Percentiles rank a stretch among this genome's conserved stretches.
These are phyloP conservation scores for Yponomeuta evonymella DNA, from an alignment of 2,888 invertebrate species.

Conservation along the genomic window DNA sequence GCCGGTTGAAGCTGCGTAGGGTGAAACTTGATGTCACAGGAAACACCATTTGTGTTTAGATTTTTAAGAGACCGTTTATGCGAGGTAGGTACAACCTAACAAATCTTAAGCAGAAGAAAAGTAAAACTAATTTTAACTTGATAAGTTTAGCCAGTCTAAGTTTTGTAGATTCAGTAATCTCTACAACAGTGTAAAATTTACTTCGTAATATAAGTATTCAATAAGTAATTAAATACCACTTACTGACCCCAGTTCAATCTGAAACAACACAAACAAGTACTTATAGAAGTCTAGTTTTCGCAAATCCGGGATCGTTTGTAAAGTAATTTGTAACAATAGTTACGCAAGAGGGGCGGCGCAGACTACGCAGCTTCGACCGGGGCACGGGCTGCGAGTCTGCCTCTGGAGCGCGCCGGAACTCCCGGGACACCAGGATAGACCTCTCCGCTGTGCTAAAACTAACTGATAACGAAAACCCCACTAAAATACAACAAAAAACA, in stretches of 20 bases:
- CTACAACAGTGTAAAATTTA: no score
- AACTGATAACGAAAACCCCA: constrained; percentile 26
- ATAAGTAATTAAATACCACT: no score
- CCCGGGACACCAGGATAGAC: constrained; percentile 45
- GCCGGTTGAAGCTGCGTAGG: constrained; percentile 61
- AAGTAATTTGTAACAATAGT: constrained; percentile 38
- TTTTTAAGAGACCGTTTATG: no score
- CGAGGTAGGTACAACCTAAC: no score
- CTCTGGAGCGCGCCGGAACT: constrained; percentile 57
- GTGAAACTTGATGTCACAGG: constrained; percentile 27
- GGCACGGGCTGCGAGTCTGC: constrained; percentile 52
- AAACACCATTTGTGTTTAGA: constrained; percentile 17
- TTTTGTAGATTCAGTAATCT: no score
- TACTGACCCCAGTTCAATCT: no score
- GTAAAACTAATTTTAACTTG: no score
- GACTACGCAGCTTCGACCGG: constrained; percentile 61
- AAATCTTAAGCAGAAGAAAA: no score
- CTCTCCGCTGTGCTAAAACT: constrained; percentile 32
- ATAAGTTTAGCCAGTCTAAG: no score
- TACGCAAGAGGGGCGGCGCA: constrained; percentile 69
- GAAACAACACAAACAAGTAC: no score
- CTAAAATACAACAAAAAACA: constrained; percentile 18
- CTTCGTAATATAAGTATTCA: no score
- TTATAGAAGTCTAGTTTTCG: not conserved
- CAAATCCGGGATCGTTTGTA: not conserved